Conservation (phyloP, 2,113 vertebrate species). For the Tragelaphus scriptus region DNA sequence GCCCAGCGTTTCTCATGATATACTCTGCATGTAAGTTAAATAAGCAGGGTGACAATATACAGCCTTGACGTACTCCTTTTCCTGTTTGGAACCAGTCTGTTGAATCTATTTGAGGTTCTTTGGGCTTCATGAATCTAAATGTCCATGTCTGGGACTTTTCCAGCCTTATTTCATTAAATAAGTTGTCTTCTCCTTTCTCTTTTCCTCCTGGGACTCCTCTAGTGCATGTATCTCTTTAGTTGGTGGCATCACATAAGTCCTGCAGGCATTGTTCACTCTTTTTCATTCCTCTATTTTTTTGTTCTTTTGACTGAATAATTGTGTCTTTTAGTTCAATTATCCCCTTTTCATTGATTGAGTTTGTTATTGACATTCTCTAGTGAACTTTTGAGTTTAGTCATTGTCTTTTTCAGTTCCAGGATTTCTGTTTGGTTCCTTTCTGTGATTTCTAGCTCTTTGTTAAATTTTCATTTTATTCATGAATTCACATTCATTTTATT, state of each 20-base stretch:
- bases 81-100: background rate
- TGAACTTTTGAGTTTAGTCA: background rate
- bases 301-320: background rate
- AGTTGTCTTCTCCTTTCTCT: background rate
- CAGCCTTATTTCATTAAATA: background rate
- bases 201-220: background rate
- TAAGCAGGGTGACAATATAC: background rate
- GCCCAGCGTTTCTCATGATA: background rate
- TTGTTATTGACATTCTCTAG: background rate
- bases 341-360: background rate
- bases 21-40: background rate
- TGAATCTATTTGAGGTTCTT: background rate
- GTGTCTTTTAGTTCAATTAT: background rate
- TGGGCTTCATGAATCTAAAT: background rate
- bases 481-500: background rate
- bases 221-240: background rate
- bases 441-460: background rate
- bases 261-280: background rate
- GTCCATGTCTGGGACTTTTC: background rate
- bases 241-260: background rate
- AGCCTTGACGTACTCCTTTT: background rate
- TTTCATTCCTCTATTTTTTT: background rate
- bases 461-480: background rate
- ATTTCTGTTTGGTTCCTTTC: background rate
- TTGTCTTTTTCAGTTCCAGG: background rate